Conservation (phyloP, 92 coral and sea anemone species). For the Zoanthus sociatus region DNA sequence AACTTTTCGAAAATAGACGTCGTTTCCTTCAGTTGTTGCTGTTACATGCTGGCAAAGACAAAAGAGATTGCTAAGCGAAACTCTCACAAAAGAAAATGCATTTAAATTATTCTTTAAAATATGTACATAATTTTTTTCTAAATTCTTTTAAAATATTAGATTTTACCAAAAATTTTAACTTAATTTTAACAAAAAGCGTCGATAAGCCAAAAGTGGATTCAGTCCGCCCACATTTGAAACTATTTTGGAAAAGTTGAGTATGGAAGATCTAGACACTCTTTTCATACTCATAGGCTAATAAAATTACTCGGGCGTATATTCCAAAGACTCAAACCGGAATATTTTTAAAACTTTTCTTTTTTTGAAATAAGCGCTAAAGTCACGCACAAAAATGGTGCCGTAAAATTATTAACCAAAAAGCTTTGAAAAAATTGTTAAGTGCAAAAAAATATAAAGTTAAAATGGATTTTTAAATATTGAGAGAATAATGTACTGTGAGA, state of each 20-base stretch:
- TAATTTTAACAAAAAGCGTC: background rate
- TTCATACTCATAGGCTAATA: background rate
- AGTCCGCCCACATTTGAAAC: slow-evolving; percentile 5
- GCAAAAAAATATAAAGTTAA: no score
- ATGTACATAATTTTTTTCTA: slow-evolving; percentile 19
- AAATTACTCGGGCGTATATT: background rate
- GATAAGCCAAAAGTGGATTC: background rate
- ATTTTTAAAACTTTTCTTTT: no score
- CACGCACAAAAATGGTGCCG: no score
- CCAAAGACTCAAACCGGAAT: no score
- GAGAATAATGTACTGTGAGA: no score
- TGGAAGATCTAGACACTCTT: background rate
- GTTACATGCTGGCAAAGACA: slow-evolving; percentile 42
- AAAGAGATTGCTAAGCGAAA: slow-evolving; percentile 13
- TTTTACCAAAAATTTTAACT: background rate
- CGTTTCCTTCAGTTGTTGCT: slow-evolving; percentile 22
- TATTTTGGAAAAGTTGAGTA: background rate
- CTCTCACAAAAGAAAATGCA: slow-evolving; percentile 16
- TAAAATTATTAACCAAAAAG: no score
- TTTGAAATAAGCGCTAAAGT: no score
- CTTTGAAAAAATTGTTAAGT: no score
- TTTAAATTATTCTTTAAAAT: background rate
- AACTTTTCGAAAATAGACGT: slow-evolving; percentile 26
- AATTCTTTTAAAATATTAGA: background rate
- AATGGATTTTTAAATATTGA: no score